Base-by-base conservation (phyloP, 2,113 vertebrate genomes). In the Capricornis sumatraensis region DNA sequence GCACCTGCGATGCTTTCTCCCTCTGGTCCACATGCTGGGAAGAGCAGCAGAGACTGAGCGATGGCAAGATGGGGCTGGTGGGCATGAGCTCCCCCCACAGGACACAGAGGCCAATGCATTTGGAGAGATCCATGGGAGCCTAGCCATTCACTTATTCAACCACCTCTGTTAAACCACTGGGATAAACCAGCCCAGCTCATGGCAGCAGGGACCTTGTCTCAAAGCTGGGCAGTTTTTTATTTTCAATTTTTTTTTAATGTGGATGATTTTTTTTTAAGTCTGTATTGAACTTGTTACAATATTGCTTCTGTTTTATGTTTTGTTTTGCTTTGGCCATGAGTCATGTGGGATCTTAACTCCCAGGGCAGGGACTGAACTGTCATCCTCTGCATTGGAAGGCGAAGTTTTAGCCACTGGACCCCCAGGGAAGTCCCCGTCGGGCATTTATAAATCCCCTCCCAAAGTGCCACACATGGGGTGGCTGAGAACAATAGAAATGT, bases 11-110 rank as follows among this genome's bases (percentile, higher is more conserved):
- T 6, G 52, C 4, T 2, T 47, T 5, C n/a, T 71, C 3, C 1
- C 36, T 30, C 30, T 5, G 0, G 16, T 12, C 67, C 16, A 7
- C 0, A 1, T 3, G 0, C 33, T 3, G 25, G 78, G 52, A 33
- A 67, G 36, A 25, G 15, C 7, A 1, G 76, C n/a, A 3, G 55
- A 87, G 67, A 47, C 76, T 33, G 33, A 5, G 62, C 1, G 33
- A 25, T 3, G 4, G 36, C 45, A 14, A 2, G 71, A 27, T 2
- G 10, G 12, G 40, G 50, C 13, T 15, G 50, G 15, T 1, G 4
- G 62, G 30, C 64, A 50, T 0, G 1, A 16, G 25, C 36, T 16
- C 25, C 40, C 12, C 7, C 19, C 8, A 1, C 0, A 14, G 58
- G 30, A 33, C 16, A 50, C 50, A 14, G 40, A 62, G 57, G 36